phyloP scores from a whole-genome alignment of 30 jellyfish, hydroid and myxozoan species.

The Turritopsis rubra region DNA sequence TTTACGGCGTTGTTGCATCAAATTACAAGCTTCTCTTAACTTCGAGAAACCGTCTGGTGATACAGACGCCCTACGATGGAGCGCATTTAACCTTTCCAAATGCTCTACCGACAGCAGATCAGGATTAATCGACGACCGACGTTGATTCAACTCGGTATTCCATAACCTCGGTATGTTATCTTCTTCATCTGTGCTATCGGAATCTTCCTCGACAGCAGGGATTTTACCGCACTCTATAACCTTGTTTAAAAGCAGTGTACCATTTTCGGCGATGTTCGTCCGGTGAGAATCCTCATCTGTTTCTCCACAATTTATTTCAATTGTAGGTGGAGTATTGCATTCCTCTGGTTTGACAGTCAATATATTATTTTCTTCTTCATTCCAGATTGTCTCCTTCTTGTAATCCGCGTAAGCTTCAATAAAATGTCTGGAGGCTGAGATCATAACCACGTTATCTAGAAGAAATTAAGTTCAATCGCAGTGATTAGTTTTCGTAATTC shows the following conservation, averaged over 20 bases:
- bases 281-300: neutral
- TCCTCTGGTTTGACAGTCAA: neutral
- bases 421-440: slow-evolving; percentile 14
- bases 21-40: neutral
- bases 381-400: neutral
- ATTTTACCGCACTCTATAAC: neutral
- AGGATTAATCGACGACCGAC: neutral
- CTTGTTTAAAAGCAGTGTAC: neutral
- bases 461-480: neutral
- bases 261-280: neutral
- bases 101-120: neutral
- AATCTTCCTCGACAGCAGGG: neutral
- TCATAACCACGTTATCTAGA: neutral
- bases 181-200: neutral
- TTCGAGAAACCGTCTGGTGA: slow-evolving; percentile 12
- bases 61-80: slow-evolving; percentile 4
- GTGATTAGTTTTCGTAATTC: too few species aligned
- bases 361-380: neutral
- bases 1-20: neutral
- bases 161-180: neutral
- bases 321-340: neutral
- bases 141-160: neutral
- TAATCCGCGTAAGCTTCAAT: neutral
- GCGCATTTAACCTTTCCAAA: neutral
- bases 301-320: neutral